A percentile compares a stretch with the other conserved stretches of the same genome.
These are phyloP conservation scores for Chromoteleia sp. DNA, from an alignment of 2,888 invertebrate genomes.

Conservation along the genomic window DNA sequence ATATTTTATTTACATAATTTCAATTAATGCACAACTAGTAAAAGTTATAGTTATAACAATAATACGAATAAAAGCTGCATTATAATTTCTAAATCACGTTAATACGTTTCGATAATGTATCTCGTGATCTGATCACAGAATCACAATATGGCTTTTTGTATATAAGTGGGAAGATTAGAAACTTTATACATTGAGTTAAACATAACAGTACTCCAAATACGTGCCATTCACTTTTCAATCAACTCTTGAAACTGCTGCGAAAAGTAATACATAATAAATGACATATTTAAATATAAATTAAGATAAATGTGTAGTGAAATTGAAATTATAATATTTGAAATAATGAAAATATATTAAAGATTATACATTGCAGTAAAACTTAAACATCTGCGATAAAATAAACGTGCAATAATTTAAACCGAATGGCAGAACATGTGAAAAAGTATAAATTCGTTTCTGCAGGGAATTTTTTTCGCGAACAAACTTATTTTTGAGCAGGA, in stretches of 20 bases:
- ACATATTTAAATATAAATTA: background rate
- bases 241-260: slow-evolving; percentile 3
- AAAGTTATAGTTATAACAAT: slow-evolving; percentile 5
- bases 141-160: slow-evolving; percentile 19
- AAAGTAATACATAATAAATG: background rate
- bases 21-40: background rate
- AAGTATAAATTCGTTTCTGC: background rate
- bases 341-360: background rate
- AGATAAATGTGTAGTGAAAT: background rate
- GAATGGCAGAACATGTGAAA: background rate
- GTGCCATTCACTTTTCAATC: slow-evolving; percentile 37
- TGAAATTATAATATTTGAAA: background rate
- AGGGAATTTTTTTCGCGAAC: background rate
- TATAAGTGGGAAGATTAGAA: slow-evolving; percentile 46
- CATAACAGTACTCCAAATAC: slow-evolving; percentile 17
- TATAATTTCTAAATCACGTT: slow-evolving; percentile 28
- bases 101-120: slow-evolving; percentile 32
- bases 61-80: slow-evolving; percentile 1
- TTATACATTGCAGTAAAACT: background rate
- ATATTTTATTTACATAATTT: slow-evolving; percentile 1
- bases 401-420: background rate
- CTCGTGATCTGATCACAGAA: slow-evolving; percentile 31
- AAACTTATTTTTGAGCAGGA: background rate
- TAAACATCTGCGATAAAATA: background rate
- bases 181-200: slow-evolving; percentile 36